Evolutionary conservation across 2,113 vertebrate genomes (phyloP), one percentile per base, ranked within the genome.

Genomic region (Eulacestoma nigropectus): DNA sequence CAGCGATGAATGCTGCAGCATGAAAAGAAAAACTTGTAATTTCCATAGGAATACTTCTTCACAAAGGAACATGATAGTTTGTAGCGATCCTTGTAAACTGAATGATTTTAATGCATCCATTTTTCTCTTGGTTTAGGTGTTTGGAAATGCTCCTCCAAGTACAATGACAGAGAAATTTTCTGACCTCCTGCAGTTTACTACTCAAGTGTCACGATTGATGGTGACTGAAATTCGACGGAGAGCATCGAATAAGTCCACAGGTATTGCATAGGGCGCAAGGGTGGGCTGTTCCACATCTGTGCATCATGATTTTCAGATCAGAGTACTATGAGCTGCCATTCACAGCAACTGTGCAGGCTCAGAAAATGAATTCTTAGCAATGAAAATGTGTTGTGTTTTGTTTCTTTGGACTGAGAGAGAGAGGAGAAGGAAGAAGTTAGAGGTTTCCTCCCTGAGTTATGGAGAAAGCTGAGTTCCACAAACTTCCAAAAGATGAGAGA

Each of bases 241-340:
- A 96, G 99, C 99, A 35, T 99, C 99, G 0, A 99, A 99, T 92
- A 99, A 99, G 95, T 99, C 99, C 86, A 99, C 99, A 98, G 99
- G 99, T 99, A 98, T 44, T 67, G 32, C 30, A 18, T 13, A 32
- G 44, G 56, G 30, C 42, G 21, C 13, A 26, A 11, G 35, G 23
- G 16, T 67, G 60, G 46, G 32, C 26, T 75, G 53, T 21, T 10
- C 15, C 50, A 53, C 16, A 47, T 50, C 26, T 46, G 6, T 25
- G 32, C 18, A 1, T 56, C 2, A 0, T 35, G 26, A 21, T 35
- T 78, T 82, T 53, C 20, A 27, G 5, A 35, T 70, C 4, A 26
- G 41, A 53, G 35, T 32, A 10, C 29, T 19, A 0, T 30, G 39
- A 84, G 30, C 47, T 77, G 59, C 42, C 18, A 29, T 46, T 42